Evolutionary conservation across 2,113 vertebrate genomes (phyloP), one percentile per base, ranked within the genome.

Genomic region (Dasyprocta punctata): DNA sequence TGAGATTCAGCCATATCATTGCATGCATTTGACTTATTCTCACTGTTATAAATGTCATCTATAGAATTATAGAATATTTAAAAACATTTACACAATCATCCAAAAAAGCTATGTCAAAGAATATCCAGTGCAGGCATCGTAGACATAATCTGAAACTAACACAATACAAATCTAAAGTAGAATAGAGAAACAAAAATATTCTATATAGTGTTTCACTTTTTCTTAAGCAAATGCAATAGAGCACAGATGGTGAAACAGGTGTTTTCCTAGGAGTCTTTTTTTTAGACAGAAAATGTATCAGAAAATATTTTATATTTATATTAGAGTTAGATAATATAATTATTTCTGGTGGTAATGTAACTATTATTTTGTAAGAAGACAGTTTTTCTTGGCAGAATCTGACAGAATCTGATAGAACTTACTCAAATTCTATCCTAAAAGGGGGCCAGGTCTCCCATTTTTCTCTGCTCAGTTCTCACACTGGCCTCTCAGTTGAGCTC

Each of bases 361-460:
- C n/a, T 49, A 41, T 75, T 56, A 13, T 38, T 26, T 36, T 67
- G 9, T 56, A 47, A 58, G 33, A 41, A 49, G 30, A 38, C 26
- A 20, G n/a, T 56, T 36, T 58, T 61, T 11, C 36, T 1, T 41
- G 20, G 41, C 3, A 82, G 11, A 49, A 26, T 30, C 58, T 12
- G 13, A 49, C 1, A 24, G n/a, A 16, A 73, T 1, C 26, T n/a
- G n/a, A n/a, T n/a, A 7, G 28, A n/a, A 9, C 13, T 78, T 69
- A n/a, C 28, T 78, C 54, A 63, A 41, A 73, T 65, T 17, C 12
- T 14, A 5, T 65, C 47, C 17, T 44, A 12, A 26, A 75, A n/a
- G 9, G 5, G 12, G 5, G 83, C 2, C 26, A 52, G 2, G 1
- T 9, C 63, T 28, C n/a, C 30, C 0, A 3, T 10, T 26, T 69